phyloP scores from a whole-genome alignment of 2,888 invertebrate species.

The Sphecodes monilicornis region DNA sequence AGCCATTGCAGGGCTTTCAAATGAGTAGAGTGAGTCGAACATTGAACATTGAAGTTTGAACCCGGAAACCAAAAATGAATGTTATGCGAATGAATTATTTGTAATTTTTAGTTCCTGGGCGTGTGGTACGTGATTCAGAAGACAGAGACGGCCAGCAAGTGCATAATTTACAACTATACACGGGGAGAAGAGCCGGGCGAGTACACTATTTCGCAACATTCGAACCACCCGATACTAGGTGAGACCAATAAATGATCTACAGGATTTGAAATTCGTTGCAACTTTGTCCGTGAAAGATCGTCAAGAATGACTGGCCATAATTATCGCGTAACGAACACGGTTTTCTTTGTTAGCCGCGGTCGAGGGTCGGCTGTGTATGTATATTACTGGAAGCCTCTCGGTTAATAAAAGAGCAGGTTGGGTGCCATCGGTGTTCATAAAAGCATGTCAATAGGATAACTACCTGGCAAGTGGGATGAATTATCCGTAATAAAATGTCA shows the following conservation, averaged over 20 bases:
- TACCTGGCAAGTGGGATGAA: constrained; percentile 77
- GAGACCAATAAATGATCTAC: constrained; percentile 26
- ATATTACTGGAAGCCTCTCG: constrained; percentile 53
- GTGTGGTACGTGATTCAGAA: constrained; percentile 94
- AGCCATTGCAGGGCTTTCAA: constrained; percentile 90
- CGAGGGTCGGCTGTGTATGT: neutral
- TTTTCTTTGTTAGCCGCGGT: constrained; percentile 9
- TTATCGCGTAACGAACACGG: constrained; percentile 9
- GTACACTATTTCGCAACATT: constrained; percentile 90
- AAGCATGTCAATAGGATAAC: constrained; percentile 77
- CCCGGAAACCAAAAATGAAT: neutral
- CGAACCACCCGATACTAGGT: constrained; percentile 87
- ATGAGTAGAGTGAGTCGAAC: constrained; percentile 90
- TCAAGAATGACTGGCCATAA: neutral
- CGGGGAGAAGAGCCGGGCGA: constrained; percentile 89
- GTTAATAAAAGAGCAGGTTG: constrained; percentile 59
- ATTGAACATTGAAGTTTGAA: constrained; percentile 35
- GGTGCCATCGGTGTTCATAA: constrained; percentile 66
- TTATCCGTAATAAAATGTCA: constrained; percentile 73
- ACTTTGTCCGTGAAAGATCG: neutral
- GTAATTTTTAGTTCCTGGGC: constrained; percentile 88
- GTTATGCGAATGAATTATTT: neutral
- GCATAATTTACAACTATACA: constrained; percentile 92
- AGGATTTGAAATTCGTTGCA: neutral
- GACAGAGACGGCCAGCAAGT: constrained; percentile 92